Evolutionary conservation across 2,113 vertebrate species (phyloP), one percentile per base, ranked within the genome.

Genomic region (Leucopsar rothschildi): DNA sequence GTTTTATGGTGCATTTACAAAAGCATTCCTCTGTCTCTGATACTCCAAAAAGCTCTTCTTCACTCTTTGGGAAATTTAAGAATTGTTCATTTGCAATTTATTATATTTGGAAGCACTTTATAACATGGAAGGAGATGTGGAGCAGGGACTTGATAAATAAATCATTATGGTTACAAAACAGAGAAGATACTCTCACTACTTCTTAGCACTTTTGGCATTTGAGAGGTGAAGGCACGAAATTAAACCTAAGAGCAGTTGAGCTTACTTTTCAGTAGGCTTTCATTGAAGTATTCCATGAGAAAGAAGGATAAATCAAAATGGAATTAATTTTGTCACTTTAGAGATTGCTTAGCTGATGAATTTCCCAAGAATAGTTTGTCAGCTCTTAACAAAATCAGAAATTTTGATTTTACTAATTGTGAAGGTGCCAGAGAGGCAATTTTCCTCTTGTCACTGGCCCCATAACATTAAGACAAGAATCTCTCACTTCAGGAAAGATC

Each of bases 81-180:
- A 71, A 71, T 88, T 75, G 88, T 68, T 97, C 76, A 57, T 93
- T 93, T 96, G 86, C 88, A 56, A 49, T 93, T 93, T 88, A 50
- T 86, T 90, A 6, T 71, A 75, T 88, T 81, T 95, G 72, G 76
- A 73, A 90, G 80, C 60, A 60, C 76, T 96, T 91, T 60, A 10
- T 60, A 44, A 80, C 52, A 24, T 0, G 1, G 86, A 79, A 78
- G 57, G 77, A 86, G 57, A 45, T 0, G 0, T 56, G 82, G 81
- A 64, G 85, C 82, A n/a, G 45, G 68, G n/a, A 37, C 42, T 70
- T 83, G 82, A 82, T 92, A 94, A 95, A 88, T 90, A 86, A 94
- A 69, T 93, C 49, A 79, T 92, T 88, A 35, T 68, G 53, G 72
- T 78, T 90, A 55, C 78, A 73, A 66, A 93, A 33, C 78, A 65